A percentile compares a stretch with the other conserved stretches of the same genome.
Conservation (phyloP, 2,888 invertebrate genomes). For the Nomada ruficornis region DNA sequence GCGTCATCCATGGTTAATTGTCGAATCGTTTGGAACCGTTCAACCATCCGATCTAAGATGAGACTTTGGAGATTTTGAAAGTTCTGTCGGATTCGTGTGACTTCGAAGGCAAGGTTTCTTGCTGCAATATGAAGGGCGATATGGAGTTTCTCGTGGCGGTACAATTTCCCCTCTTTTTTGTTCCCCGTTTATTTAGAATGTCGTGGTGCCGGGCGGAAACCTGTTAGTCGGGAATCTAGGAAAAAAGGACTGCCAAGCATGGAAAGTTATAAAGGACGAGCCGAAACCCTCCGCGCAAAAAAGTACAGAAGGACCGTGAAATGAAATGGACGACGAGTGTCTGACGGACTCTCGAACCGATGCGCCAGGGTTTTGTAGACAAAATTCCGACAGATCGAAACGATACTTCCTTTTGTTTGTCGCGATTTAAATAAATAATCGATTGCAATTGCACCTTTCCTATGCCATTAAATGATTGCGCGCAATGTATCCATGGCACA, state of each 20-base stretch:
- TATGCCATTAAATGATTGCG: not conserved
- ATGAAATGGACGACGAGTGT: conserved; percentile 4
- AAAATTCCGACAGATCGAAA: not conserved
- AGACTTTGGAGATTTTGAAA: too few species aligned
- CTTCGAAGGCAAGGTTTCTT: too few species aligned
- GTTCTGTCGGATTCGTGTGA: too few species aligned
- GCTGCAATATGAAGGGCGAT: too few species aligned
- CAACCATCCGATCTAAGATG: too few species aligned
- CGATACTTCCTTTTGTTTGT: too few species aligned
- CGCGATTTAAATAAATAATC: too few species aligned
- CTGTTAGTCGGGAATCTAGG: conserved; percentile 57
- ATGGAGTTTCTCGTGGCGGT: not conserved
- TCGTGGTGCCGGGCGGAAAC: conserved; percentile 41
- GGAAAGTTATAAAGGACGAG: conserved; percentile 49
- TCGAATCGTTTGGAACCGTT: too few species aligned
- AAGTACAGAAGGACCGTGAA: conserved; percentile 11
- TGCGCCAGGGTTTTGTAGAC: not conserved
- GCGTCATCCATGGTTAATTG: too few species aligned
- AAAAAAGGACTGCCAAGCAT: conserved; percentile 44
- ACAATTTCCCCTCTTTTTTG: not conserved
- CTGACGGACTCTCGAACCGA: not conserved
- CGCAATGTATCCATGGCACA: too few species aligned
- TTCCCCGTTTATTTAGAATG: not conserved
- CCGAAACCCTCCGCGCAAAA: conserved; percentile 34
- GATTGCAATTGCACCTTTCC: too few species aligned